Conservation (phyloP, 2,113 vertebrate species). For the Urocynchramus pylzowi region DNA sequence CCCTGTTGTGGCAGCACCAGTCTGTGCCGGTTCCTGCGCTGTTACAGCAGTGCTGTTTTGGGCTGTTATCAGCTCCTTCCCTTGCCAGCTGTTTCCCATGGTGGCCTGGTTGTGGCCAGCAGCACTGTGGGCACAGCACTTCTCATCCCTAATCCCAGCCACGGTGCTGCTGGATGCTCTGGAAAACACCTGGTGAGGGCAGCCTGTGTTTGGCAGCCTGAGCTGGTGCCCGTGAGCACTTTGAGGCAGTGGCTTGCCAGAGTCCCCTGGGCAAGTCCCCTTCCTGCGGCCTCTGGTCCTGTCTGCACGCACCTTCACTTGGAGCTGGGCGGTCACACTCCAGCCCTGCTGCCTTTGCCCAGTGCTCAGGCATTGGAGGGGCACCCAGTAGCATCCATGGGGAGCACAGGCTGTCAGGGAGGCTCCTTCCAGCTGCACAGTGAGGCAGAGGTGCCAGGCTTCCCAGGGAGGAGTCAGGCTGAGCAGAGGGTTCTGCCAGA, state of each 20-base stretch:
- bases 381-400: background rate
- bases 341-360: background rate
- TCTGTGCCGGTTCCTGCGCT: background rate
- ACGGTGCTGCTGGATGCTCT: fast-evolving
- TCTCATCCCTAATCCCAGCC: fast-evolving
- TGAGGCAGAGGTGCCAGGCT: background rate
- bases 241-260: background rate
- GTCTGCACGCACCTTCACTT: background rate
- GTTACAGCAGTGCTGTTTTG: background rate
- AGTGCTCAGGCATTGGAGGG: background rate
- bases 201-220: background rate
- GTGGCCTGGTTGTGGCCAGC: background rate
- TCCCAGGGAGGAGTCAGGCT: fast-evolving
- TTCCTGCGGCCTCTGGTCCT: background rate
- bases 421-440: background rate
- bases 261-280: background rate
- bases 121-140: background rate
- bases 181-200: fast-evolving
- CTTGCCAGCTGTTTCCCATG: background rate
- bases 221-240: background rate
- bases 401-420: background rate
- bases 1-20: background rate
- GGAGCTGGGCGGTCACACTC: fast-evolving
- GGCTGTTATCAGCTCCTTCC: background rate
- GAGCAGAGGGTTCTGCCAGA: background rate